These are phyloP conservation scores for Drosophila neotestacea DNA, from an alignment of 2,888 invertebrate species.

Conservation along the genomic window DNA sequence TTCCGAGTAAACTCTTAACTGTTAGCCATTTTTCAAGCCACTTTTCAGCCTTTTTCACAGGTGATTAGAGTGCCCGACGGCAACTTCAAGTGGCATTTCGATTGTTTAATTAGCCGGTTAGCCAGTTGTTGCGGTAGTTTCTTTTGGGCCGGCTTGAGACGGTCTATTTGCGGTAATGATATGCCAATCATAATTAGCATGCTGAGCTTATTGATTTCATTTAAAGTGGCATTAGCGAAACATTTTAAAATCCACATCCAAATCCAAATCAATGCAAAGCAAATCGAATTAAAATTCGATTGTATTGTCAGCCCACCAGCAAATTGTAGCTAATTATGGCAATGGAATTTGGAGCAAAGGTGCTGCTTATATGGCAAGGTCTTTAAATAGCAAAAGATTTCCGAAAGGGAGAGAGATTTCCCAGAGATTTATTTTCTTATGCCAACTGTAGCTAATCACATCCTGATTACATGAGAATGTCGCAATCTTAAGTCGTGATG, in stretches of 20 bases:
- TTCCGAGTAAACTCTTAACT: not conserved
- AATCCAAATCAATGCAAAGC: slow-evolving; percentile 35
- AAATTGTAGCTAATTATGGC: slow-evolving; percentile 58
- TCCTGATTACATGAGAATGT: slow-evolving; percentile 73
- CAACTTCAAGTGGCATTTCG: slow-evolving; percentile 32
- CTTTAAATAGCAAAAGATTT: slow-evolving; percentile 12
- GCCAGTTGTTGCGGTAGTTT: slow-evolving; percentile 5
- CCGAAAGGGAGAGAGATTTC: slow-evolving; percentile 2
- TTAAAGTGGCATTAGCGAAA: slow-evolving; percentile 67
- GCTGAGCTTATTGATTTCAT: slow-evolving; percentile 69
- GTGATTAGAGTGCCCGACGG: slow-evolving; percentile 65
- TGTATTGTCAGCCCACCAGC: slow-evolving; percentile 21
- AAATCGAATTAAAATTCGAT: slow-evolving; percentile 49
- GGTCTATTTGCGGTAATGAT: slow-evolving; percentile 67
- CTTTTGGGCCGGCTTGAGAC: slow-evolving; percentile 14
- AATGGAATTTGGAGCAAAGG: slow-evolving; percentile 55
- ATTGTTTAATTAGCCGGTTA: slow-evolving; percentile 52
- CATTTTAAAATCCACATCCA: slow-evolving; percentile 49
- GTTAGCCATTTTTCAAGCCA: slow-evolving; percentile 13
- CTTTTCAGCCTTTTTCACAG: slow-evolving; percentile 64
- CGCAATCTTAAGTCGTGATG: slow-evolving; percentile 56
- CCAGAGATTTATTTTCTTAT: slow-evolving; percentile 18
- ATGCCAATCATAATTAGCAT: slow-evolving; percentile 77
- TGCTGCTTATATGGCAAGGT: slow-evolving; percentile 35
- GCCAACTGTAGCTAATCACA: slow-evolving; percentile 56